Evolutionary conservation across 2,797 vertebrate species (phyloP).

Genomic region (Manis crassicaudata): DNA sequence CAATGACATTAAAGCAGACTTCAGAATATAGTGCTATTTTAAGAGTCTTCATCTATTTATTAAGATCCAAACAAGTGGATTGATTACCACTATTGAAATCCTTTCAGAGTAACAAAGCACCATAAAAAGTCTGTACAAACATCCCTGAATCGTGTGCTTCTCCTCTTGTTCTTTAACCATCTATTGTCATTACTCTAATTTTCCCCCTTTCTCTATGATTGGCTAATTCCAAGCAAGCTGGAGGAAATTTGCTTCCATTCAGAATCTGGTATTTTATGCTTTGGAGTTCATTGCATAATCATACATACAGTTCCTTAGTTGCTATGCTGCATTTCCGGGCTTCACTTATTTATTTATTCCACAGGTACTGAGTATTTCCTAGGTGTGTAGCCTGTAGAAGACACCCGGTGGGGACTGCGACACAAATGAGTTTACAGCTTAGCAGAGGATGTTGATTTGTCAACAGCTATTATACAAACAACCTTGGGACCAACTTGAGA

Average conservation of each 20-base stretch:
- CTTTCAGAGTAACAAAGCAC: conserved; percentile 16
- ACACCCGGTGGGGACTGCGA: neutral
- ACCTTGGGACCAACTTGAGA: neutral
- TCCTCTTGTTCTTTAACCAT: conserved; percentile 44
- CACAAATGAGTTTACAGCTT: neutral
- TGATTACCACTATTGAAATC: conserved; percentile 65
- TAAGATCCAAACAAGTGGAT: conserved; percentile 50
- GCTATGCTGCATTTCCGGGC: neutral
- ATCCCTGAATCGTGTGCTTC: neutral
- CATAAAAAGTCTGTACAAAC: neutral
- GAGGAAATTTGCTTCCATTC: conserved; percentile 49
- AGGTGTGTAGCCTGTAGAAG: neutral
- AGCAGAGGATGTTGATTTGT: neutral
- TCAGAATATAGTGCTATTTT: conserved; percentile 53
- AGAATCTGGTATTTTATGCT: neutral
- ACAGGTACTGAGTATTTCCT: neutral
- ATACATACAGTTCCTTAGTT: neutral
- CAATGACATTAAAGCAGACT: neutral
- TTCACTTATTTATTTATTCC: neutral
- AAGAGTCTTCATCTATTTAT: conserved; percentile 41
- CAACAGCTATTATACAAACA: neutral
- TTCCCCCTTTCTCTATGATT: neutral
- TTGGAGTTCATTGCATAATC: neutral
- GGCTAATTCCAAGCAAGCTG: conserved; percentile 40
- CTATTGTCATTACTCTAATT: conserved; percentile 50